Evolutionary conservation across 2,113 vertebrate species (phyloP).

Genomic region (Arenaria interpres): DNA sequence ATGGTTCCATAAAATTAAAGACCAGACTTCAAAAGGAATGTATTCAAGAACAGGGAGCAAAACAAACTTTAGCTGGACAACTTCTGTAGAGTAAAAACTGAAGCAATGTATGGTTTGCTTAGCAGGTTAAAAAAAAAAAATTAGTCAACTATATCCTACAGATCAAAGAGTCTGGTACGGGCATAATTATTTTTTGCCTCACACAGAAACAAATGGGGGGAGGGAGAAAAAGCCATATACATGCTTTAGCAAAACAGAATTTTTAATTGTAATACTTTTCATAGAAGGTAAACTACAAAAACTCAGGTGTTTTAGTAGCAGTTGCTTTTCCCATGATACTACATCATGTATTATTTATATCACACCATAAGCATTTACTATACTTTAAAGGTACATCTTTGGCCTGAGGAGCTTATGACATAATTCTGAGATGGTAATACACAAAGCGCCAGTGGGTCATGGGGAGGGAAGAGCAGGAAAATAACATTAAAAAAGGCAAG

Average conservation of each 20-base stretch:
- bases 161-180: slow-evolving; percentile 27
- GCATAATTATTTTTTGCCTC: background rate
- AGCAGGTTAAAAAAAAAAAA: background rate
- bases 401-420: background rate
- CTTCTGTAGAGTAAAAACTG: background rate
- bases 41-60: background rate
- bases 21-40: slow-evolving; percentile 12
- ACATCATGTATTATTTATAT: background rate
- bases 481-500: background rate
- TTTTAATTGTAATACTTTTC: background rate
- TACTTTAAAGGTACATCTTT: background rate
- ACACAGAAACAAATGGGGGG: background rate
- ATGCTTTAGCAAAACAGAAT: background rate
- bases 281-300: background rate
- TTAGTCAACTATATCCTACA: background rate
- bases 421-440: background rate
- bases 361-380: background rate
- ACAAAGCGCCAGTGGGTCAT: background rate
- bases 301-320: background rate
- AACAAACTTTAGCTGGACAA: background rate
- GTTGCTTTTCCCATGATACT: background rate
- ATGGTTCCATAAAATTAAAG: background rate
- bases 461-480: background rate
- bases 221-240: background rate
- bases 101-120: background rate